phyloP scores from a whole-genome alignment of 1,140 invertebrate species.

The Bacillus rossius region DNA sequence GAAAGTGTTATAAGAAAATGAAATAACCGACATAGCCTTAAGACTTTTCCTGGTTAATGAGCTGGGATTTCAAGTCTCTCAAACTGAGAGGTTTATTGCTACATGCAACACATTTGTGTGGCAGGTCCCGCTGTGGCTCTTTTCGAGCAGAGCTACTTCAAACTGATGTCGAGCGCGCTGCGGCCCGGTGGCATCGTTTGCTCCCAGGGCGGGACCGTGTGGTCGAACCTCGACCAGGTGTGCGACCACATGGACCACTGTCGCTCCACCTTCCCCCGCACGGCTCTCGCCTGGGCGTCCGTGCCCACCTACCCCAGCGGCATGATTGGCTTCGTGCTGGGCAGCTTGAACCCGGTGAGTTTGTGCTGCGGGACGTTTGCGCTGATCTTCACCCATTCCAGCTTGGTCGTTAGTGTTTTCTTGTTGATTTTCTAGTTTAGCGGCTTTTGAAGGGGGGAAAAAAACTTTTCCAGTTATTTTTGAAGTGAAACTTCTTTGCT shows the following conservation, averaged over 20 bases:
- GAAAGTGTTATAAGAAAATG: no score
- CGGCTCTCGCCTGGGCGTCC: slow-evolving; percentile 70
- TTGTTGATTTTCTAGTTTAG: no score
- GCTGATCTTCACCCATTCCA: neutral
- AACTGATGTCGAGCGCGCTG: slow-evolving; percentile 76
- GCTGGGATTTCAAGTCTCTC: no score
- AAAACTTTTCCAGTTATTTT: no score
- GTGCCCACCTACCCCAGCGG: slow-evolving; percentile 96
- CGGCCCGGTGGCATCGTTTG: slow-evolving; percentile 86
- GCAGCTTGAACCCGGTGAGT: slow-evolving; percentile 53
- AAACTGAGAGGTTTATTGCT: no score
- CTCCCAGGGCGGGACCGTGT: slow-evolving; percentile 87
- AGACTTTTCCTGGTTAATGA: no score
- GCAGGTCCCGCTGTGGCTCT: slow-evolving; percentile 56
- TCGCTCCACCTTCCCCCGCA: slow-evolving; percentile 62
- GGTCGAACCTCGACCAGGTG: slow-evolving; percentile 80
- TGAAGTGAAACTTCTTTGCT: no score
- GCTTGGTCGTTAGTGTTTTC: neutral
- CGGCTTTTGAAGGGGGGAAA: no score
- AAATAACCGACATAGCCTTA: no score
- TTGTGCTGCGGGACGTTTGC: no score
- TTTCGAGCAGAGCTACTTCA: slow-evolving; percentile 82
- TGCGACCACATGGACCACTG: slow-evolving; percentile 68
- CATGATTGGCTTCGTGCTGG: slow-evolving; percentile 92
- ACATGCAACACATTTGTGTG: no score